These are phyloP conservation scores for Lycocorax pyrrhopterus DNA, from an alignment of 2,113 vertebrate species.

Conservation along the genomic window DNA sequence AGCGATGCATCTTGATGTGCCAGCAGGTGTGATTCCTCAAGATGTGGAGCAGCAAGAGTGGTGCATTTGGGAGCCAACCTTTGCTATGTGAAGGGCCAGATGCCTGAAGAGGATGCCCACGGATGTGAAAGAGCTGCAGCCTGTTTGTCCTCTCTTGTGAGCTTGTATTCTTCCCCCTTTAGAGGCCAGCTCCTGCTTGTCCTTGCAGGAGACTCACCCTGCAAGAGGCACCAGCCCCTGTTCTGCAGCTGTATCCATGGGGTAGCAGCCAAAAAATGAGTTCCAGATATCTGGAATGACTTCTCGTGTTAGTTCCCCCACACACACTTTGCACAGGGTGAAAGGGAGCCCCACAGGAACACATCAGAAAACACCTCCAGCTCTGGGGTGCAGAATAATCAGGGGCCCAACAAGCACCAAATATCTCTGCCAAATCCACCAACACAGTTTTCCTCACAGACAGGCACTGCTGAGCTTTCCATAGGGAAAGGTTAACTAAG, in stretches of 20 bases:
- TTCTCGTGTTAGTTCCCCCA: neutral
- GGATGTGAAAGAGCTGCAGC: neutral
- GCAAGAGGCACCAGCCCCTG: neutral
- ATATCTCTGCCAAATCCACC: neutral
- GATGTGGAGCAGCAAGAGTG: accelerated
- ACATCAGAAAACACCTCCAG: neutral
- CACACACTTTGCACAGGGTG: neutral
- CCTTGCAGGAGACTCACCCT: neutral
- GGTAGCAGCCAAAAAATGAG: neutral
- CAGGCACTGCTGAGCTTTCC: neutral
- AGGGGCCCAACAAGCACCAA: neutral
- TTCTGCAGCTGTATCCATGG: neutral
- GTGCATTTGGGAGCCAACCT: neutral
- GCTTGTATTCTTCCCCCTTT: neutral
- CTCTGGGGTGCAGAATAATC: neutral
- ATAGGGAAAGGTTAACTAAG: neutral
- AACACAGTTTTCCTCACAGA: neutral
- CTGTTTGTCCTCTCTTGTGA: neutral
- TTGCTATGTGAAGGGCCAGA: neutral
- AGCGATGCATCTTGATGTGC: neutral
- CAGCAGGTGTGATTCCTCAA: neutral
- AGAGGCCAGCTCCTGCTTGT: neutral
- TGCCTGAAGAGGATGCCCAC: neutral
- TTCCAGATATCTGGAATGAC: neutral
- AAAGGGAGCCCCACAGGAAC: neutral